phyloP scores from a whole-genome alignment of 2,797 vertebrate species.

The Dallia pectoralis region DNA sequence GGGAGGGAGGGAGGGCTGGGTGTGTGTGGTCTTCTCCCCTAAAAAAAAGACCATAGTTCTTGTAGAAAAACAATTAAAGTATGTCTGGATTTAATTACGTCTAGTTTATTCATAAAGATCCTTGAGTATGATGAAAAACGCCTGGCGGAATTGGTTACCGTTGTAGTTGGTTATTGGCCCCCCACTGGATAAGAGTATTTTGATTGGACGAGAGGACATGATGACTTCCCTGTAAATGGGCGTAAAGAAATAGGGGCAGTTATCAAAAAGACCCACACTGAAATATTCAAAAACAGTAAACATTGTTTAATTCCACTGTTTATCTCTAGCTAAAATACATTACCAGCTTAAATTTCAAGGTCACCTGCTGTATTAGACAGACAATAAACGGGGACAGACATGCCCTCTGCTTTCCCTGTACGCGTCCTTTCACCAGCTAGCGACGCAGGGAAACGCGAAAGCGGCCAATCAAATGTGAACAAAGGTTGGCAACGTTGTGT shows the following conservation, averaged over 20 bases:
- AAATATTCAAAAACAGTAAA: not conserved
- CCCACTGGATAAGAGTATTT: conserved; percentile 3
- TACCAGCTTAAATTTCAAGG: not conserved
- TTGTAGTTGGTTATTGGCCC: conserved; percentile 23
- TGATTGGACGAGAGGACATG: conserved; percentile 14
- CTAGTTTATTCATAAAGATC: not conserved
- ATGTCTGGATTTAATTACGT: not conserved
- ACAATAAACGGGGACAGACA: not conserved
- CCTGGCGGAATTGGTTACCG: conserved; percentile 46
- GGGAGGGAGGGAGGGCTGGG: conserved; percentile 61
- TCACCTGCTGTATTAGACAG: not conserved
- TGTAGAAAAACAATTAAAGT: not conserved
- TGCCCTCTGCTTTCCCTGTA: conserved; percentile 14
- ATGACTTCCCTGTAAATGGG: conserved; percentile 6
- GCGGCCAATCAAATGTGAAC: conserved; percentile 38
- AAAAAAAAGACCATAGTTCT: conserved; percentile 17
- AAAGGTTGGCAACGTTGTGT: conserved; percentile 33
- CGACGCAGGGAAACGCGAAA: conserved; percentile 26
- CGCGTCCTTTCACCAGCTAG: not conserved
- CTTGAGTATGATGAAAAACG: not conserved
- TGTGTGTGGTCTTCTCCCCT: conserved; percentile 59
- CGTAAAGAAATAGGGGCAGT: not conserved
- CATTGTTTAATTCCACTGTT: not conserved
- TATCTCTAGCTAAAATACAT: not conserved
- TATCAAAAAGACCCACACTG: not conserved